Conservation (phyloP, 1,140 invertebrate genomes). For the Brachionus asplanchnoidis region DNA sequence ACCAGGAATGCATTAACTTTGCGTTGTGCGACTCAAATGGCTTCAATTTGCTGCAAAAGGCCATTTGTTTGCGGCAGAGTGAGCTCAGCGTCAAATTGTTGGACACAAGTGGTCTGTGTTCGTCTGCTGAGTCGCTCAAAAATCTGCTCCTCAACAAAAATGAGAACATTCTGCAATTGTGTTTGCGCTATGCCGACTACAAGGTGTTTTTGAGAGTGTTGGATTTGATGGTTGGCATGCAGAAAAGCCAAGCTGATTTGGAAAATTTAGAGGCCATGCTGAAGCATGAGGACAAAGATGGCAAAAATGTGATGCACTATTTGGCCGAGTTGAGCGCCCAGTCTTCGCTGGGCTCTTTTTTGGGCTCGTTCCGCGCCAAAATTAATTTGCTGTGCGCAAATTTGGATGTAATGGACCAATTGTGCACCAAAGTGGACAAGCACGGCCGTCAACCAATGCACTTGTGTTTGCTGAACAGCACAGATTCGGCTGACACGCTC, state of each 20-base stretch:
- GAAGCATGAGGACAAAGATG: conserved; percentile 1
- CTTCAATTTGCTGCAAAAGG: neutral
- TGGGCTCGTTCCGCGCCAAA: neutral
- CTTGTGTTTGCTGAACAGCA: neutral
- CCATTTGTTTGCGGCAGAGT: neutral
- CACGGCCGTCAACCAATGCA: neutral
- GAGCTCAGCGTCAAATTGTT: neutral
- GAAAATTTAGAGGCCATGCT: neutral
- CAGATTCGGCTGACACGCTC: neutral
- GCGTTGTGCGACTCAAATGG: neutral
- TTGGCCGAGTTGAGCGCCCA: neutral
- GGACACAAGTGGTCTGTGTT: neutral
- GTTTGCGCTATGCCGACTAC: neutral
- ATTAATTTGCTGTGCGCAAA: neutral
- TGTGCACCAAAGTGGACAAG: neutral
- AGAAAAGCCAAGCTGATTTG: neutral
- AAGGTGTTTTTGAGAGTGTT: neutral
- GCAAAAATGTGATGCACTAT: neutral
- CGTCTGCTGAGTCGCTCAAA: neutral
- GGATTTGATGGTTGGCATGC: neutral
- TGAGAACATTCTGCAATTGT: neutral
- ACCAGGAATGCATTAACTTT: conserved; percentile 6
- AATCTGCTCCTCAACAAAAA: neutral
- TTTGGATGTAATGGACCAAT: neutral
- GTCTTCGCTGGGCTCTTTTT: neutral